A percentile compares a stretch with the other conserved stretches of the same genome.
These are phyloP conservation scores for Pogoniulus pusillus DNA, from an alignment of 2,797 vertebrate species.

Conservation along the genomic window DNA sequence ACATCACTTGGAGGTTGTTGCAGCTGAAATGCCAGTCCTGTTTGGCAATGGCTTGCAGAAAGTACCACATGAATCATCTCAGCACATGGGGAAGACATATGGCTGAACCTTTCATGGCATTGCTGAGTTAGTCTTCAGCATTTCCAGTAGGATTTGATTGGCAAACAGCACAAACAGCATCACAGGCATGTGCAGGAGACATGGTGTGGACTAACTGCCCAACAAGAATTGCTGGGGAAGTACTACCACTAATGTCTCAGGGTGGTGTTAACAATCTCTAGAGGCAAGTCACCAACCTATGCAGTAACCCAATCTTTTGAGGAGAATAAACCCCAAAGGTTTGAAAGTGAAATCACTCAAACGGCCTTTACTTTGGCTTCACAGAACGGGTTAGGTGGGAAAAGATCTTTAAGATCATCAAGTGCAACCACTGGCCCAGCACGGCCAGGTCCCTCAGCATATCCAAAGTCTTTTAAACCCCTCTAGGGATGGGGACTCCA, in stretches of 20 bases:
- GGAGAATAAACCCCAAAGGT: not conserved
- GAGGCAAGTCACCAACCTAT: not conserved
- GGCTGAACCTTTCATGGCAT: fast-evolving
- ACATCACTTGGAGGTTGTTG: not conserved
- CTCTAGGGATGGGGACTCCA: no score
- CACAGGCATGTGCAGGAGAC: not conserved
- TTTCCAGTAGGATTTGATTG: not conserved
- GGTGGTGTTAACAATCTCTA: not conserved
- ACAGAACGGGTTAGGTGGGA: no score
- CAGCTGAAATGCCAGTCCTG: not conserved
- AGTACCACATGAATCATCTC: not conserved
- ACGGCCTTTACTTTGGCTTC: not conserved
- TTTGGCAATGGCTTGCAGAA: not conserved
- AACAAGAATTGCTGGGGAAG: not conserved
- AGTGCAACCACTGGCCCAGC: no score
- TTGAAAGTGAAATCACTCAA: not conserved
- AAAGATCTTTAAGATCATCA: no score
- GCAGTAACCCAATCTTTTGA: not conserved
- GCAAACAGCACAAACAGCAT: not conserved
- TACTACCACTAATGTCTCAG: not conserved
- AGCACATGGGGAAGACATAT: not conserved
- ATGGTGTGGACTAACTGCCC: fast-evolving
- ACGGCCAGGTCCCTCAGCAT: no score
- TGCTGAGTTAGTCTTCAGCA: not conserved
- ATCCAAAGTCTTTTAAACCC: no score